A percentile compares a stretch with the other conserved stretches of the same genome.
phyloP scores from a whole-genome alignment of 1,140 invertebrate species.

The Orussus abietinus region DNA sequence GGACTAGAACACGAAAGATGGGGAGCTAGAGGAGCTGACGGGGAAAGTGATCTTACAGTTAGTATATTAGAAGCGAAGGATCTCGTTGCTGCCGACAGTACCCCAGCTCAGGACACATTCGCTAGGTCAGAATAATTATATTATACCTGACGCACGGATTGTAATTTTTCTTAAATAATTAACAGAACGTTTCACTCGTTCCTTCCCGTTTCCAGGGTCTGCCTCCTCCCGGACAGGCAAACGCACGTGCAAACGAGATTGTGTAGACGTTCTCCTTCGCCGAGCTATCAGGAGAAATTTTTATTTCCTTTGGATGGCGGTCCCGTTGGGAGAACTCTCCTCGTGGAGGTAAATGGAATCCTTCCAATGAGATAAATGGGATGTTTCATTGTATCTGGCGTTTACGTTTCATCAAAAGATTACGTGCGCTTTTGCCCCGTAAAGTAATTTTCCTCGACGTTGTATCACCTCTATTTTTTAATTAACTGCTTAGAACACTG shows the following conservation, averaged over 20 bases:
- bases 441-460: too few species aligned
- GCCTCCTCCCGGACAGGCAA: constrained; percentile 68
- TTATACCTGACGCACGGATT: neutral
- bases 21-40: constrained; percentile 51
- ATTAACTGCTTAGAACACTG: too few species aligned
- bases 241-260: constrained; percentile 72
- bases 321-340: constrained; percentile 36
- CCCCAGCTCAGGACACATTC: constrained; percentile 67
- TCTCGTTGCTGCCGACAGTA: constrained; percentile 60
- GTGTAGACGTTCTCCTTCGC: constrained; percentile 63
- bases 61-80: constrained; percentile 75
- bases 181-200: neutral
- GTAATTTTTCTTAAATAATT: neutral
- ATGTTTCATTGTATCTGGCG: too few species aligned
- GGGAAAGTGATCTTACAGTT: constrained; percentile 68
- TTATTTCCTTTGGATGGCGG: constrained; percentile 62
- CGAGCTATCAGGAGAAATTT: constrained; percentile 72
- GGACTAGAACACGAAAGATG: constrained; percentile 74
- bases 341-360: constrained; percentile 36
- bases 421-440: too few species aligned
- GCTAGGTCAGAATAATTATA: constrained; percentile 47
- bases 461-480: too few species aligned
- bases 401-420: too few species aligned
- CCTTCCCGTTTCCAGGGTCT: constrained; percentile 60
- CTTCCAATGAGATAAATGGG: constrained; percentile 2